phyloP scores from a whole-genome alignment of 2,797 vertebrate species.

The Rhinophrynus dorsalis region DNA sequence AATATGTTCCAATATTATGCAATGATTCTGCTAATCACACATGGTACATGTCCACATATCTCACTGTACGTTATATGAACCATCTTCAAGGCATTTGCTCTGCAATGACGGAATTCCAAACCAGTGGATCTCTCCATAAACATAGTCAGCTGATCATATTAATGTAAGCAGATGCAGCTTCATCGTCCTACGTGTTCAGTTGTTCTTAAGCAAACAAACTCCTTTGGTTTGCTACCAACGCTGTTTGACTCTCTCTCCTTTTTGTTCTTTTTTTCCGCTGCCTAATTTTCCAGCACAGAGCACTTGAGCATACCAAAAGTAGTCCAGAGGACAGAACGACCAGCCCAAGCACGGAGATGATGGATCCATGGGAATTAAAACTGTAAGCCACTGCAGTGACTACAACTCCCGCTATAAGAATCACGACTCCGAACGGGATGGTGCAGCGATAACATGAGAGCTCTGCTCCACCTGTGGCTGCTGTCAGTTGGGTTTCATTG shows the following conservation, averaged over 20 bases:
- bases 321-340: conserved; percentile 79
- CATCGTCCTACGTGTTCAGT: conserved; percentile 14
- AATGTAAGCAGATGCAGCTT: conserved; percentile 1
- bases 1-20: too few species aligned
- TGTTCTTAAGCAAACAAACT: conserved; percentile 76
- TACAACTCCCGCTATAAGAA: conserved; percentile 82
- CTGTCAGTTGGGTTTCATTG: conserved; percentile 81
- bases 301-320: conserved; percentile 78
- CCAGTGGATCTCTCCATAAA: background rate
- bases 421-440: conserved; percentile 82
- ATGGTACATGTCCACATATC: background rate
- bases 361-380: conserved; percentile 88
- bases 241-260: conserved; percentile 83
- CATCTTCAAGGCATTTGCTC: background rate
- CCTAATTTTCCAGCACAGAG: conserved; percentile 81
- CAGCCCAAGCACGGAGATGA: conserved; percentile 86
- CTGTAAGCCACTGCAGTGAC: conserved; percentile 86
- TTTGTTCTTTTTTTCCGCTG: conserved; percentile 76
- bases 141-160: background rate
- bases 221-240: conserved; percentile 79
- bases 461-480: conserved; percentile 83
- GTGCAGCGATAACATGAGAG: conserved; percentile 88
- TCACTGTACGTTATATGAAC: background rate
- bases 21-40: too few species aligned
- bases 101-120: conserved; percentile 4